Conservation (phyloP, 2,113 vertebrate genomes). For the Mormoops blainvillei region DNA sequence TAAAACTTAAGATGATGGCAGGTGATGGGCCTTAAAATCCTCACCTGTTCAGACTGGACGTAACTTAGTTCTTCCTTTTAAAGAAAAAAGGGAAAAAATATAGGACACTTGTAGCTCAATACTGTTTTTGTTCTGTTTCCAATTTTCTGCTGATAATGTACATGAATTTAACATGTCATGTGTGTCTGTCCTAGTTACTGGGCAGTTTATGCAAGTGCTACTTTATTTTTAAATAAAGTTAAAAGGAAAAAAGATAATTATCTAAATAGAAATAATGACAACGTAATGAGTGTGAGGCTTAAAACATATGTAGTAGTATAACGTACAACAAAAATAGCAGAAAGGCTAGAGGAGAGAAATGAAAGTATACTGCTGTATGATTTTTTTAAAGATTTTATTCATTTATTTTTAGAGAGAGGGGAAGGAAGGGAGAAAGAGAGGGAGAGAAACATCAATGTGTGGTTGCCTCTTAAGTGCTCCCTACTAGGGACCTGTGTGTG, state of each 20-base stretch:
- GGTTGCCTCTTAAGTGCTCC: too few relatives aligned
- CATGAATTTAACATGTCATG: conserved; percentile 67
- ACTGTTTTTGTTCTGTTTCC: conserved; percentile 65
- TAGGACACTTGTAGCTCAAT: conserved; percentile 40
- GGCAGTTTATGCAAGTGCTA: conserved; percentile 77
- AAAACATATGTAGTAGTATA: background rate
- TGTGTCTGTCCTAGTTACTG: conserved; percentile 76
- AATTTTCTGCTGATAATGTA: conserved; percentile 77
- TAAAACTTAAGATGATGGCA: conserved; percentile 68
- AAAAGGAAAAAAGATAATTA: conserved; percentile 52
- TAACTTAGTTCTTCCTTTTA: conserved; percentile 55
- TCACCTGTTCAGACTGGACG: conserved; percentile 68
- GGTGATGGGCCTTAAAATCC: conserved; percentile 46
- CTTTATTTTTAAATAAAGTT: conserved; percentile 89
- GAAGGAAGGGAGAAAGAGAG: too few relatives aligned
- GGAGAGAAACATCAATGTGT: too few relatives aligned
- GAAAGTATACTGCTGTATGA: background rate
- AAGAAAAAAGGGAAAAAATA: too few relatives aligned
- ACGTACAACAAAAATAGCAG: background rate
- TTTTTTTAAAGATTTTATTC: too few relatives aligned
- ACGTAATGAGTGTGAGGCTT: background rate
- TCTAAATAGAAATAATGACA: conserved; percentile 18
- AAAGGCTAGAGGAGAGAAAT: background rate
- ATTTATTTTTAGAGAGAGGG: too few relatives aligned
- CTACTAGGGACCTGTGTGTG: too few relatives aligned